Base-by-base conservation (phyloP, 2,797 vertebrate genomes). In the Sitta carolinensis region DNA sequence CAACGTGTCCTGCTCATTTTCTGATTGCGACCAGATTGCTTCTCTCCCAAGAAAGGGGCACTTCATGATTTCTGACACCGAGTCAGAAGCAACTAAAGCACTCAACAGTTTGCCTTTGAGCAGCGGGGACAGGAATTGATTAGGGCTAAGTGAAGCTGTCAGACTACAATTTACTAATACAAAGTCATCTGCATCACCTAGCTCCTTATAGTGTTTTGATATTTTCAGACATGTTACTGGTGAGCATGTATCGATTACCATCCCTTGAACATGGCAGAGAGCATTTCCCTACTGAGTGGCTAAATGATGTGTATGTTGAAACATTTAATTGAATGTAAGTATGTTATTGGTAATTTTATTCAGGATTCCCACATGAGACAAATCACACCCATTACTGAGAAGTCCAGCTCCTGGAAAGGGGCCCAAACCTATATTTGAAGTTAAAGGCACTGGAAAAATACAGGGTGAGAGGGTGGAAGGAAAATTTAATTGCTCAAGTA, bases 261-360 rank as follows among this genome's bases (percentile, higher is more conserved):
- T 67, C 63, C 52, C 85, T 86, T 36, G 77, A 91, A 77, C 0
- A 1, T 45, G 84, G 79, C 90, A 90, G 63, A 91, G 52, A 94
- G 59, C 50, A 94, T 93, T 90, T 94, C 80, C 86, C 89, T 79
- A 70, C 74, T 90, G 83, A 92, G 70, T 62, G 87, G 50, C 83
- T 91, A 91, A 94, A 82, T n/a, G 36, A 76, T 40, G 45, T 59
- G 42, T 68, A 70, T 67, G 59, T 76, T 95, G 83, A 93, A 94
- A 91, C 45, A 90, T 82, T 74, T 94, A 91, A 94, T 73, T 93
- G 70, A 95, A 93, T 57, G 13, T 70, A 84, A 84, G 58, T 67
- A 64, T 55, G 74, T 73, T 93, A 87, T 15, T 68, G 77, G 74
- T 95, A 76, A 95, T 84, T 94, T 89, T 86, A 94, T 86, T 95